Conservation (phyloP, 92 coral and sea anemone species). For the Zoanthus solanderi region DNA sequence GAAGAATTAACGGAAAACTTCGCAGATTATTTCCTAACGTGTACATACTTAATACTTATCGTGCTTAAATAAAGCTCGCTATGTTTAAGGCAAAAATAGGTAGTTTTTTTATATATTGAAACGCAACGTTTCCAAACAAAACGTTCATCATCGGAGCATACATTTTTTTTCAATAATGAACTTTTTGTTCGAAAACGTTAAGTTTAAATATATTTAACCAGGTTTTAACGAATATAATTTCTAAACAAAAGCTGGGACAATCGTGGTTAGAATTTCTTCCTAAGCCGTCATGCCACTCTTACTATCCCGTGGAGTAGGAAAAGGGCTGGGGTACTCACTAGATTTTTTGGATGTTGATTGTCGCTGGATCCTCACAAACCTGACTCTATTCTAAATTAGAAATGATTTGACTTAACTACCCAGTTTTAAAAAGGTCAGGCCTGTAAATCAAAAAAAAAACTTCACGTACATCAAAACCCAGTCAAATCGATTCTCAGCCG, state of each 20-base stretch:
- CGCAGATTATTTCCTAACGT: neutral
- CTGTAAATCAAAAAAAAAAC: too few relatives aligned
- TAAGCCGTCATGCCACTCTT: constrained; percentile 1
- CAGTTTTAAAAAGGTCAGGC: neutral
- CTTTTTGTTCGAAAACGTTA: neutral
- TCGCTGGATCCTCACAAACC: too few relatives aligned
- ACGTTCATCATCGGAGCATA: constrained; percentile 6
- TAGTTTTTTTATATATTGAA: constrained; percentile 7
- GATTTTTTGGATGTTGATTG: neutral
- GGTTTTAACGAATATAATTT: neutral
- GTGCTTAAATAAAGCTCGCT: constrained; percentile 1
- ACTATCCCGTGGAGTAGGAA: constrained; percentile 6
- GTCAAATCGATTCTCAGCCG: constrained; percentile 1
- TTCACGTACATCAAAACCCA: too few relatives aligned
- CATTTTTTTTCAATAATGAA: constrained; percentile 1
- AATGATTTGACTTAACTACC: neutral
- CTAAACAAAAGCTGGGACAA: neutral
- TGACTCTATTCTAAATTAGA: too few relatives aligned
- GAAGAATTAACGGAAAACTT: constrained; percentile 8
- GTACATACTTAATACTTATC: constrained; percentile 11
- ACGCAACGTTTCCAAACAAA: constrained; percentile 5
- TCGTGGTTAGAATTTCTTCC: neutral
- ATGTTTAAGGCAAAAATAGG: neutral
- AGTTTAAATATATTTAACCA: constrained; percentile 1
- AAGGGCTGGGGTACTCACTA: constrained; percentile 2